phyloP scores from a whole-genome alignment of 2,888 invertebrate species.

The Marasmarcha lunaedactyla region DNA sequence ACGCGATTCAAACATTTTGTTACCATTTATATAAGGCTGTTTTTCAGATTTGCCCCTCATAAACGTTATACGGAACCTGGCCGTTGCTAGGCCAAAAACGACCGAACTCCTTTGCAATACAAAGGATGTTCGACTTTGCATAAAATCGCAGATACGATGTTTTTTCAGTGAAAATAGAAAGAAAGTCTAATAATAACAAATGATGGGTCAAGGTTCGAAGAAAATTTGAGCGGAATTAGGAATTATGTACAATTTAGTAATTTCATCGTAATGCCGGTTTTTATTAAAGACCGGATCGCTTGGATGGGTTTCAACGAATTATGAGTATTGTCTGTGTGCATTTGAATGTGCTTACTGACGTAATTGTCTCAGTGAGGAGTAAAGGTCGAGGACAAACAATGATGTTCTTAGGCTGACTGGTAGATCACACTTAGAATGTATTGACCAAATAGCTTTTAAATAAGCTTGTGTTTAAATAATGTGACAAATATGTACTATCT shows the following conservation, averaged over 20 bases:
- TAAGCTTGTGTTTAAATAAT: too few species aligned
- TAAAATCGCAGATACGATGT: background rate
- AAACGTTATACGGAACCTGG: too few species aligned
- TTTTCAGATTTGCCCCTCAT: slow-evolving; percentile 5
- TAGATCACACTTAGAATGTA: too few species aligned
- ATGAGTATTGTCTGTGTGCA: too few species aligned
- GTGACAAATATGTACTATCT: too few species aligned
- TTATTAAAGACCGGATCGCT: too few species aligned
- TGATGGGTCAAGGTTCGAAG: slow-evolving; percentile 51
- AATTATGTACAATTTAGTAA: slow-evolving; percentile 17
- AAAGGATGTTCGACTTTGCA: slow-evolving; percentile 22
- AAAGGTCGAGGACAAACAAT: too few species aligned
- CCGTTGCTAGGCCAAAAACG: slow-evolving; percentile 11
- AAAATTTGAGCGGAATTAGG: slow-evolving; percentile 24
- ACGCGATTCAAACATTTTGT: slow-evolving; percentile 64
- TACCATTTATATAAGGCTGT: slow-evolving; percentile 51
- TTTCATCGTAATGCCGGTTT: background rate
- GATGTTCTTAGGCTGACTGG: too few species aligned
- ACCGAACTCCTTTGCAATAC: slow-evolving; percentile 14
- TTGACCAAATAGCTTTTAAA: too few species aligned
- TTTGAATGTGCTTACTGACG: too few species aligned
- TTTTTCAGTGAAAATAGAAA: background rate
- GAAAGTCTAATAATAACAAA: slow-evolving; percentile 47
- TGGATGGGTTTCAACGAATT: too few species aligned
- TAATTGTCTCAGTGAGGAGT: too few species aligned